Base-by-base conservation (phyloP, 1,140 invertebrate genomes). In the Drosophila simulans region DNA sequence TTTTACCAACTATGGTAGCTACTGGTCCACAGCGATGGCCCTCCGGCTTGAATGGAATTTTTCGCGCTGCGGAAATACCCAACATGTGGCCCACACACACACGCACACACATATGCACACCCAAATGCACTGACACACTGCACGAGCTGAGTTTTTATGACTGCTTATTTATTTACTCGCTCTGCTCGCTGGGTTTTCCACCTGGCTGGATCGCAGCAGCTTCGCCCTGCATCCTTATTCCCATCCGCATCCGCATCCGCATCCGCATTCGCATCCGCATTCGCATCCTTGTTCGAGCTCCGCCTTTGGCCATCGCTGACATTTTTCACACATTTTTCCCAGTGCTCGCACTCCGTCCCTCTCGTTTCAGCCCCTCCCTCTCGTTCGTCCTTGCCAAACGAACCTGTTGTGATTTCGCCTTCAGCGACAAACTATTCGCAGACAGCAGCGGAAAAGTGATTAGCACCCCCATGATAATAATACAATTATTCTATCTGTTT, bases 161-260 rank as follows among this genome's bases (percentile, higher is more conserved):
- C 83, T 89, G 84, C 75, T 88, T 88, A 88, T 88, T 88, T 88
- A 88, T 88, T 88, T 80, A 89, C 66, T 89, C 70, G 79, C 66
- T 56, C 63, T 86, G 70, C 58, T 86, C 69, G 70, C 64, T 85
- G 82, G 82, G 76, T 83, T 88, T 86, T 88, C 82, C 82, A 89
- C 70, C 84, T 88, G 70, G 83, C 83, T 86, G 60, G 46, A 64
- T 66, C 39, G 39, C 55, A 25, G 27, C 20, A 57, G 13, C 54
- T 72, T 20, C 17, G 43, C 35, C 53, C 56, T 35, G 59, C 57
- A 52, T 20, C 22, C 31, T 22, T 53, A 58, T 35, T 25, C 39
- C 22, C 58, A 57, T 35, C 17, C 35, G 13, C 54, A 57, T 35
- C 15, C 43, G 20, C 43, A 43, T 43, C 25, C 34, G 35, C 34